Percentiles rank a stretch among this genome's conserved stretches.
These are phyloP conservation scores for Hanleya hanleyi DNA, from an alignment of 2,888 invertebrate genomes.

Conservation along the genomic window DNA sequence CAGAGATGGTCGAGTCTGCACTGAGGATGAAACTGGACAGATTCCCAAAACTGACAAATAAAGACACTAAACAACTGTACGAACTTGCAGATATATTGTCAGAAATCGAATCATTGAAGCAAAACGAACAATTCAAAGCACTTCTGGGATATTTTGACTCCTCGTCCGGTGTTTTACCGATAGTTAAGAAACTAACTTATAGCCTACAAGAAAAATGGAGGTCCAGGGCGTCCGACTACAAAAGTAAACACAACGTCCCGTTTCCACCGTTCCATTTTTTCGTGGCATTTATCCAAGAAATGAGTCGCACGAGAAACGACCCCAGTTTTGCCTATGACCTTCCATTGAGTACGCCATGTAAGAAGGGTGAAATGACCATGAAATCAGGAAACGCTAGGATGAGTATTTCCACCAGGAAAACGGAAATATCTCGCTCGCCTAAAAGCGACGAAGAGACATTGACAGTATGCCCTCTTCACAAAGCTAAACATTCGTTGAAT, in stretches of 20 bases:
- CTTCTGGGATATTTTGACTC: slow-evolving; percentile 30
- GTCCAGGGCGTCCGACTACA: slow-evolving; percentile 18
- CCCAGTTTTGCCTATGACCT: slow-evolving; percentile 21
- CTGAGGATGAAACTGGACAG: slow-evolving; percentile 19
- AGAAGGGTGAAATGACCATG: too few relatives aligned
- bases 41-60: slow-evolving; percentile 20
- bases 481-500: slow-evolving; percentile 19
- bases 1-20: slow-evolving; percentile 22
- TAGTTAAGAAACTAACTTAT: slow-evolving; percentile 29
- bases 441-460: slow-evolving; percentile 5
- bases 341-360: too few relatives aligned
- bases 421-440: not conserved
- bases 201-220: slow-evolving; percentile 26
- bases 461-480: slow-evolving; percentile 18
- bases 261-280: slow-evolving; percentile 34
- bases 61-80: slow-evolving; percentile 25
- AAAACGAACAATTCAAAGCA: slow-evolving; percentile 18
- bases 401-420: not conserved
- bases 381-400: not conserved
- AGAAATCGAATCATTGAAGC: slow-evolving; percentile 28
- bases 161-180: slow-evolving; percentile 27
- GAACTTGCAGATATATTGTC: slow-evolving; percentile 29
- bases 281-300: slow-evolving; percentile 21
- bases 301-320: slow-evolving; percentile 21
- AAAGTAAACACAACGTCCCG: slow-evolving; percentile 10